Conservation (phyloP, 2,113 vertebrate genomes). For the Isurus oxyrinchus region DNA sequence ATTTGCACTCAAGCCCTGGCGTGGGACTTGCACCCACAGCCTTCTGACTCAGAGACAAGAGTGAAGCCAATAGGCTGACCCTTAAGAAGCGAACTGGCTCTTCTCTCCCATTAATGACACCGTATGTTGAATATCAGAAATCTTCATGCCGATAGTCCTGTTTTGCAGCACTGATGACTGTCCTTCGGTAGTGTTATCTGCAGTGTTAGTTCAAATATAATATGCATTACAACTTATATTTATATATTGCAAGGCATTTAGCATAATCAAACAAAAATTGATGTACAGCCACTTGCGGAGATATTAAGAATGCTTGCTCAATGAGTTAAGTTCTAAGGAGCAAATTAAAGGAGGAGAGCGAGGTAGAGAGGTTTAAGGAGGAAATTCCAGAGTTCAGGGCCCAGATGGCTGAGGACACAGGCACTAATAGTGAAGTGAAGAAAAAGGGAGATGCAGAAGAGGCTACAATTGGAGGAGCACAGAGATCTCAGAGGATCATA, state of each 20-base stretch:
- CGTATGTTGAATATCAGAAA: background rate
- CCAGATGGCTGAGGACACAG: background rate
- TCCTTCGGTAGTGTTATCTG: background rate
- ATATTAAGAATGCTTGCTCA: too few species aligned
- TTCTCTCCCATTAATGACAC: background rate
- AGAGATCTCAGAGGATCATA: background rate
- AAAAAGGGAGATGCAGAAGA: background rate
- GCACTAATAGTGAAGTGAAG: background rate
- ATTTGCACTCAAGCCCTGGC: background rate
- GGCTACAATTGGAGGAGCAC: background rate
- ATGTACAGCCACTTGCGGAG: too few species aligned
- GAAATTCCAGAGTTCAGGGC: background rate
- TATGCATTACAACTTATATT: background rate
- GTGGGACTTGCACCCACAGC: too few species aligned
- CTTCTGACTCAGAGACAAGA: too few species aligned
- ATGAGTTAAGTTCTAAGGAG: too few species aligned
- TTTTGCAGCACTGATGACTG: background rate
- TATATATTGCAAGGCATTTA: too few species aligned
- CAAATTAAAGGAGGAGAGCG: too few species aligned
- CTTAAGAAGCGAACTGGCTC: background rate
- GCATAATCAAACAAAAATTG: too few species aligned
- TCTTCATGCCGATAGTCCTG: background rate
- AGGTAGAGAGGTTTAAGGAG: background rate
- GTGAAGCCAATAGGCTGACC: too few species aligned
- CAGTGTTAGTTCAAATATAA: background rate